Evolutionary conservation across 1,140 invertebrate species (phyloP).

Genomic region (Drosophila kikkawai): DNA sequence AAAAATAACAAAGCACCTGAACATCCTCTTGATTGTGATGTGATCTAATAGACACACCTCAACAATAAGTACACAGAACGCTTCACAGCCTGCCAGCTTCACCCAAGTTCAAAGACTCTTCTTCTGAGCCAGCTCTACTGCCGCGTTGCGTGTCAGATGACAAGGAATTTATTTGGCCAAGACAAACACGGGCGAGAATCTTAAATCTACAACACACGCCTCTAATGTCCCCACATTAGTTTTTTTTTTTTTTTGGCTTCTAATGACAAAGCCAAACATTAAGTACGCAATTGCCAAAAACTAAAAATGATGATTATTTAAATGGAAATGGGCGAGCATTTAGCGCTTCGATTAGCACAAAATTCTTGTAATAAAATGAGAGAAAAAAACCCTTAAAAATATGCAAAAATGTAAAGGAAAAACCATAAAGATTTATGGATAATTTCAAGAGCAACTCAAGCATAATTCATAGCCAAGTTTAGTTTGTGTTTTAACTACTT

Average conservation of each 20-base stretch:
- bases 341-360: conserved; percentile 4
- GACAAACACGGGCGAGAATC: conserved; percentile 18
- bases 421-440: not conserved
- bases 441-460: conserved; percentile 1
- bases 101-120: conserved; percentile 41
- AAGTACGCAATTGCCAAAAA: conserved; percentile 27
- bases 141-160: conserved; percentile 11
- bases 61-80: conserved; percentile 31
- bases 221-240: conserved; percentile 49
- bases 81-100: not conserved
- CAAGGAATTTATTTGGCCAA: conserved; percentile 34
- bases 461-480: conserved; percentile 10
- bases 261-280: conserved; percentile 43
- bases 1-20: not conserved
- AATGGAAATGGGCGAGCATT: conserved; percentile 13
- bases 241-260: conserved; percentile 18
- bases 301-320: conserved; percentile 7
- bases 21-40: conserved; percentile 6
- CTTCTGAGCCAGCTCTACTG: no score
- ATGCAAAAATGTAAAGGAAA: not conserved
- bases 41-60: conserved; percentile 45
- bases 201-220: conserved; percentile 60
- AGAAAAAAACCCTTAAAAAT: not conserved
- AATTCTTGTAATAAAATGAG: not conserved
- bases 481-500: not conserved